Evolutionary conservation across 2,797 vertebrate species (phyloP).

Genomic region (Molossus molossus): DNA sequence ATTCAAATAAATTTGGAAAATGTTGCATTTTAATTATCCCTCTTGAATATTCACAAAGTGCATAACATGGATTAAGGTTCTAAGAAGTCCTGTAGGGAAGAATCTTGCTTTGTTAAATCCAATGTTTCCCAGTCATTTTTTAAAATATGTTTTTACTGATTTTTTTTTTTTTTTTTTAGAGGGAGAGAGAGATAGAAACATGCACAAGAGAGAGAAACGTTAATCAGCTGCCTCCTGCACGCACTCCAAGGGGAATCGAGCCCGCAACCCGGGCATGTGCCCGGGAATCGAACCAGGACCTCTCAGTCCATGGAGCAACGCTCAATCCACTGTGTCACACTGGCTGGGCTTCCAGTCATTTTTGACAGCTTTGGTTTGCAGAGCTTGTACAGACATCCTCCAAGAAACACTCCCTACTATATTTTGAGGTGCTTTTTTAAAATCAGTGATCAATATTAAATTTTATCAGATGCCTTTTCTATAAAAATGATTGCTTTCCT

Average conservation of each 20-base stretch:
- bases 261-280: no score
- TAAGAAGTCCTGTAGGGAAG: neutral
- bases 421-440: neutral
- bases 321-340: no score
- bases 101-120: neutral
- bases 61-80: neutral
- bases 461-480: constrained; percentile 39
- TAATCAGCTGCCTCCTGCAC: no score
- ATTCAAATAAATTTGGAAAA: constrained; percentile 45
- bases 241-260: no score
- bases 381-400: neutral
- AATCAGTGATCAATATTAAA: constrained; percentile 8
- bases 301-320: no score
- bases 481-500: constrained; percentile 41
- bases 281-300: no score
- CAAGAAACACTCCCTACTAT: constrained; percentile 21
- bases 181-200: no score
- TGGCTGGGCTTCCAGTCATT: neutral
- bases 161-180: no score
- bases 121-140: neutral
- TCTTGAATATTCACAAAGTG: constrained; percentile 40
- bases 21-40: neutral
- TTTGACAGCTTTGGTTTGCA: neutral
- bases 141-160: no score
- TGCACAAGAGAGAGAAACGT: no score